Percentiles rank a stretch among this genome's conserved stretches.
phyloP scores from a whole-genome alignment of 2,797 vertebrate genomes.

The Sebastes matsubarae region DNA sequence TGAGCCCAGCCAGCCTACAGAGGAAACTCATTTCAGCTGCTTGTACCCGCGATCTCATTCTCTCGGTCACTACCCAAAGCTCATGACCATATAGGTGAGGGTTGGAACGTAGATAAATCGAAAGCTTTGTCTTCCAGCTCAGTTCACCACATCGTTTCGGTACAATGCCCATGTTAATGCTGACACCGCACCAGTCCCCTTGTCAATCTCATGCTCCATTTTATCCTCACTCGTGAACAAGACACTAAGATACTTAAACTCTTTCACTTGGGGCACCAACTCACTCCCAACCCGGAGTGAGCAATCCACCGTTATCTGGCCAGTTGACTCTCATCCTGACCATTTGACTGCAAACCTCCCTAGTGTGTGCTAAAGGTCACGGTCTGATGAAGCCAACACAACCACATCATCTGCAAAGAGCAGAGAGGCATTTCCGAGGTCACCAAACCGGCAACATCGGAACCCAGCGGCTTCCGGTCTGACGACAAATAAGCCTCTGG shows the following conservation, averaged over 20 bases:
- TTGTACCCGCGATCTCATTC: background rate
- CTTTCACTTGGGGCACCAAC: background rate
- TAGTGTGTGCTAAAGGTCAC: background rate
- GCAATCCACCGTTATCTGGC: background rate
- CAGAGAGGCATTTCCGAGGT: too few species aligned
- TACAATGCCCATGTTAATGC: background rate
- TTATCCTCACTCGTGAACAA: background rate
- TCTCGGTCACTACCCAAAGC: background rate
- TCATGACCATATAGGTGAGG: background rate
- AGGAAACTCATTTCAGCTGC: background rate
- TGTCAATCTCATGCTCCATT: background rate
- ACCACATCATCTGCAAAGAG: too few species aligned
- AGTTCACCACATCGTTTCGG: background rate
- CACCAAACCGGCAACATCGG: too few species aligned
- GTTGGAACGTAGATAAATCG: background rate
- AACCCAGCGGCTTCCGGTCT: too few species aligned
- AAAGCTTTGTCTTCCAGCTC: background rate
- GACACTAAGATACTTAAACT: background rate
- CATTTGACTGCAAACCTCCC: background rate
- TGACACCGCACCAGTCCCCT: fast-evolving
- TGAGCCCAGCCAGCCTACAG: background rate
- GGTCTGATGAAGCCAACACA: too few species aligned
- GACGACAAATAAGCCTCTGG: too few species aligned
- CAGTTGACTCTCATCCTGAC: background rate
- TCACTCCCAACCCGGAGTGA: background rate